These are phyloP conservation scores for Agrypnia vestita DNA, from an alignment of 1,140 invertebrate species.

Conservation along the genomic window DNA sequence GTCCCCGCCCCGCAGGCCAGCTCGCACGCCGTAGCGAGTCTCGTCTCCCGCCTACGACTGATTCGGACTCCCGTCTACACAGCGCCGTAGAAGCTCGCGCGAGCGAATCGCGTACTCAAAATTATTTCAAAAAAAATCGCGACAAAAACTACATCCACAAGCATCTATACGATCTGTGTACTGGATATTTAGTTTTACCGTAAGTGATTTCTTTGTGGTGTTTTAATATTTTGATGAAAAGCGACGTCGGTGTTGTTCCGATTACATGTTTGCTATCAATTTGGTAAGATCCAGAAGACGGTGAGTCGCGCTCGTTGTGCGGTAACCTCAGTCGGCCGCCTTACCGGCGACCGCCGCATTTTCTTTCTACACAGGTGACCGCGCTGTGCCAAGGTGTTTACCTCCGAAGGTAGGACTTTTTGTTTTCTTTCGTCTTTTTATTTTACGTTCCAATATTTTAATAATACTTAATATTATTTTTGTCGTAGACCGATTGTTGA, in stretches of 20 bases:
- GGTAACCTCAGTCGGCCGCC: background rate
- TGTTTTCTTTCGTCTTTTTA: background rate
- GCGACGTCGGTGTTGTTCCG: background rate
- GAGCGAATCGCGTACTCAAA: background rate
- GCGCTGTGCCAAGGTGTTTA: constrained; percentile 41
- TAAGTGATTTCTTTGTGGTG: constrained; percentile 25
- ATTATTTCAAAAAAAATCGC: no score
- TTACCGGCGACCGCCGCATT: constrained; percentile 20
- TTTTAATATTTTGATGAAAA: constrained; percentile 1
- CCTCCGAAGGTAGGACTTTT: constrained; percentile 44
- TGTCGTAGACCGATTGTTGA: no score
- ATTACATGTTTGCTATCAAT: background rate
- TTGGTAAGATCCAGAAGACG: background rate
- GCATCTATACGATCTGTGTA: no score
- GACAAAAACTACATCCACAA: background rate
- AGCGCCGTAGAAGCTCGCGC: background rate
- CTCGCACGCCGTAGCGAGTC: constrained; percentile 24
- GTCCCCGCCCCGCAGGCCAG: constrained; percentile 48
- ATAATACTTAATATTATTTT: no score
- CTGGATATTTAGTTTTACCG: background rate
- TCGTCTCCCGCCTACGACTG: constrained; percentile 20
- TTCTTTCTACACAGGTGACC: constrained; percentile 27
- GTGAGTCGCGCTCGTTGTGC: constrained; percentile 6
- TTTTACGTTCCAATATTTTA: background rate
- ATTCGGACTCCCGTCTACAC: constrained; percentile 5